Conservation (phyloP, 2,888 invertebrate species). For the Trisateles emortualis region DNA sequence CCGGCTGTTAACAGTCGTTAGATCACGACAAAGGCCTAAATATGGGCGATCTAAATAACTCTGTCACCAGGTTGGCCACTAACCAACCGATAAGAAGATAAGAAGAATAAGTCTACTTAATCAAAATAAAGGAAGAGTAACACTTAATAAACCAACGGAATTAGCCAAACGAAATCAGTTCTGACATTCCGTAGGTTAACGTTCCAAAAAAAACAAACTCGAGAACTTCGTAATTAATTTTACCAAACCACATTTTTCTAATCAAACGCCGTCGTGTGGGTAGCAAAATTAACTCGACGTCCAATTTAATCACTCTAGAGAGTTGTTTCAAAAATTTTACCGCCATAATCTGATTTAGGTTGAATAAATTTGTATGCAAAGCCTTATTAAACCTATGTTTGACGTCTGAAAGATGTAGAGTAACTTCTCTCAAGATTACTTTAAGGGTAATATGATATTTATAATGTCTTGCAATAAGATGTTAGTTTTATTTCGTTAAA, state of each 20-base stretch:
- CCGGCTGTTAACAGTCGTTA: too few species aligned
- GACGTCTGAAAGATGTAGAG: slow-evolving; percentile 10
- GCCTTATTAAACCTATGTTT: slow-evolving; percentile 54
- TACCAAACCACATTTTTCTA: slow-evolving; percentile 41
- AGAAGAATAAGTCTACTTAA: too few species aligned
- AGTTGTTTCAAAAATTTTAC: slow-evolving; percentile 41
- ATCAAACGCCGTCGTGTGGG: slow-evolving; percentile 33
- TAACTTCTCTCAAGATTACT: neutral
- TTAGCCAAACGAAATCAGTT: slow-evolving; percentile 1
- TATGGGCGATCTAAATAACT: too few species aligned
- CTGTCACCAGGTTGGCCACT: too few species aligned
- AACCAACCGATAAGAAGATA: too few species aligned
- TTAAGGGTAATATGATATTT: neutral
- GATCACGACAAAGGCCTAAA: too few species aligned
- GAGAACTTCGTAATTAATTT: slow-evolving; percentile 39
- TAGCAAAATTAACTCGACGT: slow-evolving; percentile 42
- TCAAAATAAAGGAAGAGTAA: too few species aligned
- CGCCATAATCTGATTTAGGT: slow-evolving; percentile 56
- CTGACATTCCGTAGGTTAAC: neutral
- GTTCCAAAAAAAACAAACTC: slow-evolving; percentile 9
- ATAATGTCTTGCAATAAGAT: neutral
- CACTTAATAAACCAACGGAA: neutral
- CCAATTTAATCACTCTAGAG: slow-evolving; percentile 41
- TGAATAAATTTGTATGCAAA: slow-evolving; percentile 63
- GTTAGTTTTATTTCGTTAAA: neutral